Evolutionary conservation across 2,888 invertebrate species (phyloP).

Genomic region (Leptogaster cylindrica): DNA sequence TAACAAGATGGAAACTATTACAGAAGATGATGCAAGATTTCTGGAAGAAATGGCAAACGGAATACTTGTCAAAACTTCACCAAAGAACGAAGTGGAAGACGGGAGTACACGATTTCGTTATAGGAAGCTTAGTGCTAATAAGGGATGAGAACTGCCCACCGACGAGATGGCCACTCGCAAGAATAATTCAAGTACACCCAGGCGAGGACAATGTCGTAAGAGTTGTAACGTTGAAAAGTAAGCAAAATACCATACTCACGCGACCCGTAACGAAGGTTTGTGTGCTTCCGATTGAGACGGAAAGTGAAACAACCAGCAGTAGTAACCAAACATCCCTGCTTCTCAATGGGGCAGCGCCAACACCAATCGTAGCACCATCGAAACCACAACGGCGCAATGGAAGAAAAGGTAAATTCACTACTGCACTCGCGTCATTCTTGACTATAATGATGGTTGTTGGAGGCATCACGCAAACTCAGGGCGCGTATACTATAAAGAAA

Average conservation of each 20-base stretch:
- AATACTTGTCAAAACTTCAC: slow-evolving; percentile 38
- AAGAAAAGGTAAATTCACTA: too few relatives aligned
- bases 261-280: neutral
- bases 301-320: neutral
- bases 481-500: neutral
- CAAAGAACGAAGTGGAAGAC: slow-evolving; percentile 39
- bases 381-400: too few relatives aligned
- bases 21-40: slow-evolving; percentile 29
- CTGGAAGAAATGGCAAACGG: slow-evolving; percentile 39
- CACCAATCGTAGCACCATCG: neutral
- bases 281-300: neutral
- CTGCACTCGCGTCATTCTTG: neutral
- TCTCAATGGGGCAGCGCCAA: too few relatives aligned
- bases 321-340: neutral
- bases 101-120: neutral
- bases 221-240: slow-evolving; percentile 17
- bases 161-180: slow-evolving; percentile 39
- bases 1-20: slow-evolving; percentile 37
- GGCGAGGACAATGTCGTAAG: slow-evolving; percentile 31
- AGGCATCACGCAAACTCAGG: neutral
- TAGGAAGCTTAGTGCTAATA: slow-evolving; percentile 34
- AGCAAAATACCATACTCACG: slow-evolving; percentile 24
- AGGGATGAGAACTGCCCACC: slow-evolving; percentile 35
- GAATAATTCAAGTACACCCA: neutral
- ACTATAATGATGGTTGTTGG: neutral